A percentile compares a stretch with the other conserved stretches of the same genome.
These are phyloP conservation scores for Bergia sp. DNA, from an alignment of 92 coral and sea anemone genomes.

Conservation along the genomic window DNA sequence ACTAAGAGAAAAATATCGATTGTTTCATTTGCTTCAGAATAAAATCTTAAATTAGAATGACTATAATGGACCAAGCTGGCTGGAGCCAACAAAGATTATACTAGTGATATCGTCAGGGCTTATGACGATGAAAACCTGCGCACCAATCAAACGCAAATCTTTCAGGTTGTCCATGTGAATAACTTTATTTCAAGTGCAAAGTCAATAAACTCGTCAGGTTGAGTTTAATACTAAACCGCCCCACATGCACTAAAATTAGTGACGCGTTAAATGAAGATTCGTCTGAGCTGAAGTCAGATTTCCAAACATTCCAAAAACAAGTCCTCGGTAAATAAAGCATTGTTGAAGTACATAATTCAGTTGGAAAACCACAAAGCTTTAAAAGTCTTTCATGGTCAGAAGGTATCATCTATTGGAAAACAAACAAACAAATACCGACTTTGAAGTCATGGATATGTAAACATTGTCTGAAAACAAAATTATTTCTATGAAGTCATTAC, in stretches of 20 bases:
- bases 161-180: neutral
- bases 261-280: neutral
- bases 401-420: slow-evolving; percentile 3
- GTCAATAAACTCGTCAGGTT: slow-evolving; percentile 20
- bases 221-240: neutral
- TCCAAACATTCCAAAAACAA: slow-evolving; percentile 13
- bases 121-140: neutral
- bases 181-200: slow-evolving; percentile 21
- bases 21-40: neutral
- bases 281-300: slow-evolving; percentile 32
- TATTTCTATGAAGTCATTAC: neutral
- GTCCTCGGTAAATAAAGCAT: slow-evolving; percentile 7
- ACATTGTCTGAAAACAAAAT: neutral
- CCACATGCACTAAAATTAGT: neutral
- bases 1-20: neutral
- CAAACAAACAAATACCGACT: slow-evolving; percentile 13
- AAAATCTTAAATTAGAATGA: neutral
- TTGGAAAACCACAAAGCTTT: slow-evolving; percentile 2
- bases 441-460: neutral
- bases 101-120: neutral
- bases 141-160: neutral
- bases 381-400: slow-evolving; percentile 6
- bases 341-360: slow-evolving; percentile 19
- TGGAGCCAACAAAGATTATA: slow-evolving; percentile 19
- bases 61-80: neutral